Conservation (phyloP, 2,113 vertebrate species). For the Scartelaos histophorus region DNA sequence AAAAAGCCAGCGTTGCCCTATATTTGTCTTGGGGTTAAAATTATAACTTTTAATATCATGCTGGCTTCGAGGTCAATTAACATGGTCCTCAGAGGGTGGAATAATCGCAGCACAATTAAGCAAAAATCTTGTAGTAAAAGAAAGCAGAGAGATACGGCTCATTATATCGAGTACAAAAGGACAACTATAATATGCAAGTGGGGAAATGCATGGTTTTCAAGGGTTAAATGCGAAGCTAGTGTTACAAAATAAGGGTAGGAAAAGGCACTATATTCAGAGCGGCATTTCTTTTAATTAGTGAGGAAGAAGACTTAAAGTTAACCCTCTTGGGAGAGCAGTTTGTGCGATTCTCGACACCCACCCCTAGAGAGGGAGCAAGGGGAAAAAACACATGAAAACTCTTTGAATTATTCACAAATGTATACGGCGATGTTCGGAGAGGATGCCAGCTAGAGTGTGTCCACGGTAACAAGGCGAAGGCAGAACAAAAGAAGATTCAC, state of each 20-base stretch:
- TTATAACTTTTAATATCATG: constrained; percentile 58
- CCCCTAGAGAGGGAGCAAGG: constrained; percentile 55
- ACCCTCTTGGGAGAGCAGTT: constrained; percentile 64
- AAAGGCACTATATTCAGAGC: constrained; percentile 42
- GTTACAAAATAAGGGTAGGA: constrained; percentile 43
- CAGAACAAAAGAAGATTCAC: constrained; percentile 22
- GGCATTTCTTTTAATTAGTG: constrained; percentile 67
- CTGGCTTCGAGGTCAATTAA: constrained; percentile 70
- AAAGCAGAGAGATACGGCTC: constrained; percentile 29
- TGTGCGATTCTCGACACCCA: constrained; percentile 55
- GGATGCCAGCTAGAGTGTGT: constrained; percentile 51
- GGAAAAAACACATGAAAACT: constrained; percentile 60
- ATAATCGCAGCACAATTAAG: constrained; percentile 61
- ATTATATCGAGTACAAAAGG: constrained; percentile 37
- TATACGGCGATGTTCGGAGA: constrained; percentile 49
- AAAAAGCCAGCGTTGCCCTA: constrained; percentile 57
- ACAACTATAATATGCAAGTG: constrained; percentile 20
- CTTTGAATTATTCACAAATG: constrained; percentile 72
- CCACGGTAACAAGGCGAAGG: constrained; percentile 32
- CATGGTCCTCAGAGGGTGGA: constrained; percentile 56
- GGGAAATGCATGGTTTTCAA: constrained; percentile 7
- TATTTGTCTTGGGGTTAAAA: constrained; percentile 59
- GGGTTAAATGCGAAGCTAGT: constrained; percentile 27
- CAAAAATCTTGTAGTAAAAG: constrained; percentile 35
- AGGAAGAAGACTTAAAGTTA: constrained; percentile 53